Conservation (phyloP, 2,888 invertebrate species). For the Yponomeuta cagnagella region DNA sequence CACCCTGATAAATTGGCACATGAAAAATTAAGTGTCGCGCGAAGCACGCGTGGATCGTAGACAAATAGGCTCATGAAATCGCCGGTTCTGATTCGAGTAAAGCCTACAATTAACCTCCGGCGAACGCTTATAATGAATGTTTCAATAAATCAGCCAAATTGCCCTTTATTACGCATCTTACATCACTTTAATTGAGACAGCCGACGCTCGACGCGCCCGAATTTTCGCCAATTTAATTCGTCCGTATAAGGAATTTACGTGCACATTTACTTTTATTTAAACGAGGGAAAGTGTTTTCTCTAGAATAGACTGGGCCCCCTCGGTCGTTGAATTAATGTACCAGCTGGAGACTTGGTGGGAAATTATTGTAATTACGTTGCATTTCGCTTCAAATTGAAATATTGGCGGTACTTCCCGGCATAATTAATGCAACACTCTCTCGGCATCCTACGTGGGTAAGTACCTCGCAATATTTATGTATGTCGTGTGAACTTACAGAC, state of each 20-base stretch:
- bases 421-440: no score
- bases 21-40: neutral
- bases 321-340: neutral
- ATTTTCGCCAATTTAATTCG: constrained; percentile 42
- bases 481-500: no score
- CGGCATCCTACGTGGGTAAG: no score
- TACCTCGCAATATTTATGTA: no score
- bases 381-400: constrained; percentile 1
- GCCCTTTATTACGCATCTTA: constrained; percentile 67
- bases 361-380: constrained; percentile 4
- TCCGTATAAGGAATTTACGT: constrained; percentile 17
- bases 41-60: neutral
- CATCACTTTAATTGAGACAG: constrained; percentile 67
- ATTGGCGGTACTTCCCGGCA: neutral
- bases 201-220: constrained; percentile 35
- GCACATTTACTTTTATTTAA: constrained; percentile 14
- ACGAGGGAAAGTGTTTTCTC: neutral
- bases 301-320: neutral
- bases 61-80: neutral
- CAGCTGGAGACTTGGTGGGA: neutral
- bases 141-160: constrained; percentile 66
- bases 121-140: constrained; percentile 57
- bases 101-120: constrained; percentile 56
- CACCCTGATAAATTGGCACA: neutral
- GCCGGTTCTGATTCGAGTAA: constrained; percentile 36